Evolutionary conservation across 92 coral and sea anemone species (phyloP).

Genomic region (Porites lobata): DNA sequence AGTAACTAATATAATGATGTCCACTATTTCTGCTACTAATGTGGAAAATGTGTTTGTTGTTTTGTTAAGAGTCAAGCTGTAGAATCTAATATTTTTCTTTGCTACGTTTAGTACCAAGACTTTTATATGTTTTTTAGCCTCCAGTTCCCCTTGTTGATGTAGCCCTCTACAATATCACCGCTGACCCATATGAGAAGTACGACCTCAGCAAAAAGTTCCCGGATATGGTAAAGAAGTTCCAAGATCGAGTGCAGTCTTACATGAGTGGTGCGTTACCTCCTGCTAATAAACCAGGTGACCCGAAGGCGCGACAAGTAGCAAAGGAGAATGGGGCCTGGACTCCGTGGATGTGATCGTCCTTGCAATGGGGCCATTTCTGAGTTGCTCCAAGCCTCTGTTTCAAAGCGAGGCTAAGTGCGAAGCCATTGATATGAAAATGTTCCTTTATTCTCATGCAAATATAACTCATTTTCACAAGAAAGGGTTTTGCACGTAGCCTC

Average conservation of each 20-base stretch:
- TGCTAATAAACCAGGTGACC: constrained; percentile 77
- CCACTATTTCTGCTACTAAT: too few species aligned
- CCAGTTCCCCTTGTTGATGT: constrained; percentile 49
- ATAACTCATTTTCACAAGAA: too few species aligned
- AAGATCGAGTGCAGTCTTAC: constrained; percentile 75
- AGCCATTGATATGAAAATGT: too few species aligned
- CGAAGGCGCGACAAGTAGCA: constrained; percentile 70
- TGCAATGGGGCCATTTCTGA: too few species aligned
- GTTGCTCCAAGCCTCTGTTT: too few species aligned
- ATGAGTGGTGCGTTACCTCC: constrained; percentile 72
- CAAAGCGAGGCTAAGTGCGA: too few species aligned
- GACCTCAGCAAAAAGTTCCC: constrained; percentile 72
- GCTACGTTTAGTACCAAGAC: background rate
- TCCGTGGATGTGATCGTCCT: constrained; percentile 66
- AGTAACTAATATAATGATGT: too few species aligned
- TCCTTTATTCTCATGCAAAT: too few species aligned
- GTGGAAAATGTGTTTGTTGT: too few species aligned
- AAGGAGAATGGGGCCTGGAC: constrained; percentile 80
- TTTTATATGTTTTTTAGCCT: background rate
- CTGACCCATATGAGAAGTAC: constrained; percentile 83
- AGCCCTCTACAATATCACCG: constrained; percentile 83
- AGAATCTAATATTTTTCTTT: background rate
- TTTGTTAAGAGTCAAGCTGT: background rate
- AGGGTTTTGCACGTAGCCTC: too few species aligned
- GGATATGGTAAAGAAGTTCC: constrained; percentile 62